A percentile compares a stretch with the other conserved stretches of the same genome.
phyloP scores from a whole-genome alignment of 2,113 vertebrate species.

The Erpornis zantholeuca region DNA sequence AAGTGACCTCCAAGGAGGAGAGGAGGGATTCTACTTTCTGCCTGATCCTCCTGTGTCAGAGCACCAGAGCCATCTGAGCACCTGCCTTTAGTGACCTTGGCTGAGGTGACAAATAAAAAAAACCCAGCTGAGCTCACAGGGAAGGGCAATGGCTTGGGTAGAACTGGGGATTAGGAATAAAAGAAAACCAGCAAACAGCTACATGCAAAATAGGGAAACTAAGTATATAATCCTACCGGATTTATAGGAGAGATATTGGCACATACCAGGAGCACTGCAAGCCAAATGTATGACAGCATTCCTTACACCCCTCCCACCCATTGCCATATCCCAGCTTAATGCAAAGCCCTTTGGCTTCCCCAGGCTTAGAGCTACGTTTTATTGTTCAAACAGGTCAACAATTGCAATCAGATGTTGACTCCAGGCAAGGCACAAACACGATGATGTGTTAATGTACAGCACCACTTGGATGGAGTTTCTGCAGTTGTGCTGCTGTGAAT shows the following conservation, averaged over 20 bases:
- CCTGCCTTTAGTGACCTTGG: neutral
- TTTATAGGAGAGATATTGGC: conserved; percentile 41
- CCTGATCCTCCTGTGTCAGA: neutral
- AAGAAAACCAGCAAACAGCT: neutral
- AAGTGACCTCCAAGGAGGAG: neutral
- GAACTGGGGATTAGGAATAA: neutral
- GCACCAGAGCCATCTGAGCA: neutral
- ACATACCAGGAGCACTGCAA: neutral
- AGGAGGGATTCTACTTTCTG: neutral
- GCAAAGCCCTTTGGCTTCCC: conserved; percentile 47
- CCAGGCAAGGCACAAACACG: conserved; percentile 4
- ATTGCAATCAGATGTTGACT: conserved; percentile 56
- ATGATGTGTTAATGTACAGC: conserved; percentile 51
- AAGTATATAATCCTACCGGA: neutral
- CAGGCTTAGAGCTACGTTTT: conserved; percentile 21
- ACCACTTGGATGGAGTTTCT: neutral
- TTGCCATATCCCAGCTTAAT: conserved; percentile 23
- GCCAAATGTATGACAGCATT: conserved; percentile 37
- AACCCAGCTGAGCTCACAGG: neutral
- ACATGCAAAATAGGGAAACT: conserved; percentile 28
- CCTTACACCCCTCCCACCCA: neutral
- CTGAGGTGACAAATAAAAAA: neutral
- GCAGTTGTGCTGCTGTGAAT: neutral
- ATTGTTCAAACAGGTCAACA: conserved; percentile 56
- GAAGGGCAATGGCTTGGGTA: neutral